A percentile compares a stretch with the other conserved stretches of the same genome.
Evolutionary conservation across 2,797 vertebrate species (phyloP).

Genomic region (Halcyon leucocephala): DNA sequence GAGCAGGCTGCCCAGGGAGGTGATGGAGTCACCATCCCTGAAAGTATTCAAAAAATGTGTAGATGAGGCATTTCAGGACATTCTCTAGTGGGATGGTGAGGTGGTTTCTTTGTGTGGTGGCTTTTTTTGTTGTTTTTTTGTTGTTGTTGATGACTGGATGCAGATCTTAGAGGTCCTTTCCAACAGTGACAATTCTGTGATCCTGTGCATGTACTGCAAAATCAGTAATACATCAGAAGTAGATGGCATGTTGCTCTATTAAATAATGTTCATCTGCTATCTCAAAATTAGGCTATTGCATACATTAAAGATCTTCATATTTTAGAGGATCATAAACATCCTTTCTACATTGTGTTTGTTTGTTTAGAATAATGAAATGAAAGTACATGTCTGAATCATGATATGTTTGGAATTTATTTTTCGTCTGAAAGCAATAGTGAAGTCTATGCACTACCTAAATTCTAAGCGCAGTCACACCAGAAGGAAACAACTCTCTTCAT

Average conservation of each 20-base stretch:
- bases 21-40: too few species aligned
- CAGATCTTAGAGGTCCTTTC: too few species aligned
- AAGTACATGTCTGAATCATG: not conserved
- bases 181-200: too few species aligned
- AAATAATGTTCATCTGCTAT: not conserved
- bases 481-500: not conserved
- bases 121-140: too few species aligned
- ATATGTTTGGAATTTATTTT: not conserved
- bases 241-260: not conserved
- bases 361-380: not conserved
- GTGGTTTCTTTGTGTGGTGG: too few species aligned
- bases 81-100: too few species aligned
- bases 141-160: too few species aligned
- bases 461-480: not conserved
- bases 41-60: too few species aligned
- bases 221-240: not conserved
- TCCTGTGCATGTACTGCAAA: not conserved
- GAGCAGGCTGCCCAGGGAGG: too few species aligned
- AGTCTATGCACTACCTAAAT: not conserved
- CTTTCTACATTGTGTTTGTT: not conserved
- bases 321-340: not conserved
- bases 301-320: not conserved
- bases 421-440: not conserved
- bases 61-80: too few species aligned
- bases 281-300: not conserved